Conservation (phyloP, 1,140 invertebrate species). For the Odontomachus brunneus region DNA sequence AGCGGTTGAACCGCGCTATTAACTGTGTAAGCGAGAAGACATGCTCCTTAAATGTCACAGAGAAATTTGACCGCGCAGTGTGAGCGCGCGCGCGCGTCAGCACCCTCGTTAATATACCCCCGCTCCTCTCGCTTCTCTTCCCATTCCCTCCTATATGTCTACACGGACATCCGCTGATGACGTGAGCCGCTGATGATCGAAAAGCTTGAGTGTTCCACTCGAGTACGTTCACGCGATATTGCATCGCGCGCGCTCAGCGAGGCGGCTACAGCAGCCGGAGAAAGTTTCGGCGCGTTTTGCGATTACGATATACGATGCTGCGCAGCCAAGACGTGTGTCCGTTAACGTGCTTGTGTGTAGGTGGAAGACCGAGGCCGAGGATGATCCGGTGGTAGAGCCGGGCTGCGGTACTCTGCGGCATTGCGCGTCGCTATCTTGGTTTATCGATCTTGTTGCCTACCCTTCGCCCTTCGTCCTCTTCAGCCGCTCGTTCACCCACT, state of each 20-base stretch:
- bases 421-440: conserved; percentile 79
- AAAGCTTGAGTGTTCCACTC: neutral
- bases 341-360: conserved; percentile 52
- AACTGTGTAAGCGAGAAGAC: too few species aligned
- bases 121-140: too few species aligned
- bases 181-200: conserved; percentile 13
- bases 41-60: too few species aligned
- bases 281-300: conserved; percentile 8
- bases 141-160: too few species aligned
- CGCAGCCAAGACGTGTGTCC: neutral
- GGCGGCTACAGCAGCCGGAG: neutral
- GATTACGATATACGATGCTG: conserved; percentile 44
- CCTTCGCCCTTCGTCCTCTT: conserved; percentile 55
- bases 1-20: too few species aligned
- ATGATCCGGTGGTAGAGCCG: conserved; percentile 76
- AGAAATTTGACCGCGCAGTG: too few species aligned
- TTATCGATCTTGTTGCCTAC: conserved; percentile 77
- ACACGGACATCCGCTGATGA: conserved; percentile 2
- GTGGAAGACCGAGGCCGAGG: conserved; percentile 65
- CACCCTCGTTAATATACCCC: too few species aligned
- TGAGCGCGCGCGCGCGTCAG: too few species aligned
- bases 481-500: conserved; percentile 47
- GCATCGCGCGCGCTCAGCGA: neutral
- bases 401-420: conserved; percentile 81
- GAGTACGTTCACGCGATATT: conserved; percentile 29